Evolutionary conservation across 1,140 invertebrate genomes (phyloP).

Genomic region (Pinna nobilis): DNA sequence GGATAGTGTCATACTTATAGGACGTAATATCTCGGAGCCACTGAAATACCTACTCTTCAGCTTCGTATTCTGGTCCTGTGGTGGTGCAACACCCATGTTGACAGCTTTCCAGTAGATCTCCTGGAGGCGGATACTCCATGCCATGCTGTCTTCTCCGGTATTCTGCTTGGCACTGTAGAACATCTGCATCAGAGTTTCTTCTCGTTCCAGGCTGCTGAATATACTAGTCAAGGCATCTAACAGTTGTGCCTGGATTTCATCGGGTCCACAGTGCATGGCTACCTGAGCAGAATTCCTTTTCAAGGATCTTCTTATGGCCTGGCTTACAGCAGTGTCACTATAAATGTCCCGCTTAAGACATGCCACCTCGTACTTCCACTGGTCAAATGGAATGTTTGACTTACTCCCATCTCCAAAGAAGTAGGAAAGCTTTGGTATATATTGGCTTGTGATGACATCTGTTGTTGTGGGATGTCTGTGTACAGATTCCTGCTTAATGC

Average conservation of each 20-base stretch:
- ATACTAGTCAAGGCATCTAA: slow-evolving; percentile 6
- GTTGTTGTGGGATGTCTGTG: too few species aligned
- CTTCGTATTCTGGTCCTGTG: not conserved
- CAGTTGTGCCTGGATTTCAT: not conserved
- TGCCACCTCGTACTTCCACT: slow-evolving; percentile 19
- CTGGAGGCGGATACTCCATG: slow-evolving; percentile 23
- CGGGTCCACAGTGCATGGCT: not conserved
- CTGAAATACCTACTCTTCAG: slow-evolving; percentile 11
- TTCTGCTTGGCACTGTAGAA: slow-evolving; percentile 24
- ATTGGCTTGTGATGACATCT: too few species aligned
- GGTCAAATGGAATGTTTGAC: slow-evolving; percentile 5
- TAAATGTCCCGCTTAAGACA: slow-evolving; percentile 10
- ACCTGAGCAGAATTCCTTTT: not conserved
- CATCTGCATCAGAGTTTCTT: slow-evolving; percentile 3
- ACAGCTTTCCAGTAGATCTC: slow-evolving; percentile 9
- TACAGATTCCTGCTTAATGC: too few species aligned
- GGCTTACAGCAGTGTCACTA: not conserved
- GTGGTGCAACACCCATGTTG: too few species aligned
- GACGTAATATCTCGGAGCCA: slow-evolving; percentile 23
- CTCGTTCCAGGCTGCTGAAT: slow-evolving; percentile 10
- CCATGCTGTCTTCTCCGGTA: not conserved
- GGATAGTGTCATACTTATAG: slow-evolving; percentile 3
- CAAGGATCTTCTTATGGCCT: not conserved
- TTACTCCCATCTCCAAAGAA: too few species aligned
- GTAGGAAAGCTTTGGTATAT: too few species aligned